Evolutionary conservation across 2,888 invertebrate genomes (phyloP).

Genomic region (Capitulum mitella): DNA sequence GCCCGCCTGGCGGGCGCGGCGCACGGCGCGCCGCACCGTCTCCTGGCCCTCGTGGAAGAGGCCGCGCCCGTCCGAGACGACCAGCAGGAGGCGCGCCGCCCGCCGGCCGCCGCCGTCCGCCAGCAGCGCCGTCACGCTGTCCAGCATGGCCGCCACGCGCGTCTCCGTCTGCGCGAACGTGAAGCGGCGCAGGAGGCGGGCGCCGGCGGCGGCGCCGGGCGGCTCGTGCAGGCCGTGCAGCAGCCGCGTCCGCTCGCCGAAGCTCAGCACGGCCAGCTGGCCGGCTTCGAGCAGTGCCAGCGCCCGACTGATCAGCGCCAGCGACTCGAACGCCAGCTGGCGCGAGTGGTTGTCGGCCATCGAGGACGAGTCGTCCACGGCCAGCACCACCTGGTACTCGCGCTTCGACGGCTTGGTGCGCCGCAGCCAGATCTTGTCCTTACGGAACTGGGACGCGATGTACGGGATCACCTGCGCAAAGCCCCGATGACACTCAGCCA

Average conservation of each 20-base stretch:
- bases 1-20: constrained; percentile 67
- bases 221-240: constrained; percentile 80
- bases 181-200: constrained; percentile 48
- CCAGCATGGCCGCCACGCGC: constrained; percentile 69
- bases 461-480: constrained; percentile 80
- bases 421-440: constrained; percentile 97
- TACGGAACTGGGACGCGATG: constrained; percentile 96
- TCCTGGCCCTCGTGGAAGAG: constrained; percentile 80
- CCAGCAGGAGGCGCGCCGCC: constrained; percentile 75
- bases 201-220: constrained; percentile 79
- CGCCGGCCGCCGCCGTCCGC: constrained; percentile 42
- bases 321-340: constrained; percentile 86
- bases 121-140: constrained; percentile 65
- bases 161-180: constrained; percentile 86
- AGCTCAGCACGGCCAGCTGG: constrained; percentile 81
- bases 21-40: constrained; percentile 66
- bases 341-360: constrained; percentile 52
- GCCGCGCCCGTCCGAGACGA: constrained; percentile 92
- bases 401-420: constrained; percentile 90
- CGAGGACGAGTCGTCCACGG: constrained; percentile 86
- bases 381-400: constrained; percentile 91
- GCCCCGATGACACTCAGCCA: too few species aligned
- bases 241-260: constrained; percentile 75
- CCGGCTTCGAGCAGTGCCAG: constrained; percentile 89
- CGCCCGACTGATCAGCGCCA: constrained; percentile 81